Percentiles rank a stretch among this genome's conserved stretches.
Evolutionary conservation across 2,113 vertebrate species (phyloP).

Genomic region (Grammomys dolichurus): DNA sequence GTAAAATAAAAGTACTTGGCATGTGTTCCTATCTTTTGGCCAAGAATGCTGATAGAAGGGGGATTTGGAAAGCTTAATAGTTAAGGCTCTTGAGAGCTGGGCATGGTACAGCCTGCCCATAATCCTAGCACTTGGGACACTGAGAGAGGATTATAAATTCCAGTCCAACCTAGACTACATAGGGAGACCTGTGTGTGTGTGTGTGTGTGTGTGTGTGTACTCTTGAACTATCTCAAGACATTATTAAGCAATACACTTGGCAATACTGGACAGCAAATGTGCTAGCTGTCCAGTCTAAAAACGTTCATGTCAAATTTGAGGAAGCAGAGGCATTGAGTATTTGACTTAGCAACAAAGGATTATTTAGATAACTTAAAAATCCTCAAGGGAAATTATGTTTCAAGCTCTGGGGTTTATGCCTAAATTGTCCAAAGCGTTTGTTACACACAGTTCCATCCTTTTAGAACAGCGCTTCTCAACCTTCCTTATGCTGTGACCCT

Average conservation of each 20-base stretch:
- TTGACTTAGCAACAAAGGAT: background rate
- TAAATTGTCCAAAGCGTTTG: background rate
- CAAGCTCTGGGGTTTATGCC: background rate
- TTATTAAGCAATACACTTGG: background rate
- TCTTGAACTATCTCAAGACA: background rate
- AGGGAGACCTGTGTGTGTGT: background rate
- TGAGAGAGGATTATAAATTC: background rate
- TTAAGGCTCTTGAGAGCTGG: background rate
- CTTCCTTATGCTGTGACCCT: background rate
- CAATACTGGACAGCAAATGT: background rate
- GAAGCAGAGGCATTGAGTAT: background rate
- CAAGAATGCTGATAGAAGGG: background rate
- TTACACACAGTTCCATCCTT: background rate
- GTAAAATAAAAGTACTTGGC: constrained; percentile 20
- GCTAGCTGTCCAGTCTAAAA: constrained; percentile 6
- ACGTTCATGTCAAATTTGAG: background rate
- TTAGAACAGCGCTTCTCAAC: background rate
- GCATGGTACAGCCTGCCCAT: background rate
- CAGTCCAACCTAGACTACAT: no score
- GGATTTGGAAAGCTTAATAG: constrained; percentile 21
- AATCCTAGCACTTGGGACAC: background rate
- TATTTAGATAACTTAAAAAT: constrained; percentile 6
- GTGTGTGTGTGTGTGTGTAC: background rate
- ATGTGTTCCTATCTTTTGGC: background rate
- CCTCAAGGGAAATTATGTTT: background rate